A percentile compares a stretch with the other conserved stretches of the same genome.
These are phyloP conservation scores for Neomonachus schauinslandi DNA, from an alignment of 2,113 vertebrate species.

Conservation along the genomic window DNA sequence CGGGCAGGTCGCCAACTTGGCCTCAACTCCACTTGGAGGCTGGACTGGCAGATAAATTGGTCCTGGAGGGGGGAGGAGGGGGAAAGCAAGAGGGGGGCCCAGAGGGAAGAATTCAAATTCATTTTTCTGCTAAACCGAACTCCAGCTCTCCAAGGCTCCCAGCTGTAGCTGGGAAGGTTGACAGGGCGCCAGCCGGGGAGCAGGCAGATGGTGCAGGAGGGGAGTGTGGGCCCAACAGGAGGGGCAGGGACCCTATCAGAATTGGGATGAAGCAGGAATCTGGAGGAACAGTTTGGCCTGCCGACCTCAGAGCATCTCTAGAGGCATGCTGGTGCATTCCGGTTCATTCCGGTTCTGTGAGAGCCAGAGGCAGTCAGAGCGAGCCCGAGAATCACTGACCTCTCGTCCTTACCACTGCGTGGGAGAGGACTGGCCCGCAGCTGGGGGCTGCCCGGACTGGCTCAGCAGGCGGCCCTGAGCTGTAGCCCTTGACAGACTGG, in stretches of 20 bases:
- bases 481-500: background rate
- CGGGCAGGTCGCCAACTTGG: slow-evolving; percentile 70
- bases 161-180: background rate
- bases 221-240: background rate
- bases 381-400: background rate
- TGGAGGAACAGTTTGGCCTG: background rate
- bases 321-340: background rate
- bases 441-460: background rate
- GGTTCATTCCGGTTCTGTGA: background rate
- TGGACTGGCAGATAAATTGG: slow-evolving; percentile 72
- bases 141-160: background rate
- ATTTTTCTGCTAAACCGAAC: background rate
- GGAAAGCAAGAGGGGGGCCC: background rate
- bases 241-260: background rate
- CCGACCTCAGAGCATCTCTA: background rate
- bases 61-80: slow-evolving; percentile 11
- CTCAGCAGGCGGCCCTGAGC: rapidly evolving
- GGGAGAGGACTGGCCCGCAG: rapidly evolving
- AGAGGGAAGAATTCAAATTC: slow-evolving; percentile 47
- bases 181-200: slow-evolving; percentile 37
- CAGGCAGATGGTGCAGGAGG: slow-evolving; percentile 57
- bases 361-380: background rate
- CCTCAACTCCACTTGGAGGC: slow-evolving; percentile 58
- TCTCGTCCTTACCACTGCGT: rapidly evolving
- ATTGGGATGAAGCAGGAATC: background rate